Base-by-base conservation (phyloP, 2,797 vertebrate genomes). In the Scolopax rusticola region DNA sequence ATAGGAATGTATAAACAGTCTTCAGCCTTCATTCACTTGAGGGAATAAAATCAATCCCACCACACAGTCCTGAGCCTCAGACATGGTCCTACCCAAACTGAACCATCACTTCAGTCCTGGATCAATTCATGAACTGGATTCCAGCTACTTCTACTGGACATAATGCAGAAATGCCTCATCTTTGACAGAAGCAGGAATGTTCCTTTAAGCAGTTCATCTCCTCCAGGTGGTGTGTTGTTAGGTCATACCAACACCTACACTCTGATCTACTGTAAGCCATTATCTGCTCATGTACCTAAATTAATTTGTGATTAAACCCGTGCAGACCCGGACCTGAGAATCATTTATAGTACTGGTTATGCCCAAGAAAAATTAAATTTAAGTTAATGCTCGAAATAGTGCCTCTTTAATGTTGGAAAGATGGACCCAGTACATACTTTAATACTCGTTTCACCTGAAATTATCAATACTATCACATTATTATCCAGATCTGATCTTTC, bases 51-150 rank as follows among this genome's bases (percentile, higher is more conserved):
- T 53, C 28, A 30, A 53, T 53, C 51, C 51, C 28, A 67, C 12
- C 24, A 51, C 41, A 70, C 7, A 19, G 65, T 82, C 23, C 43
- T 41, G 51, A 17, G 15, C 74, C 33, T 60, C 38, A 12, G 56
- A 41, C 23, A 43, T 1, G 1, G 30, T 56, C 61, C 71, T 59
- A 30, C 53, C 64, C 36, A 70, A 68, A 50, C 15, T 1, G 1
- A 74, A 47, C 28, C 32, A 30, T 33, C 24, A 5, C 28, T 84
- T 48, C 32, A 48, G 15, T 3, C 59, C 70, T 50, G 23, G 14
- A 20, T 24, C 4, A 1, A 2, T 33, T 32, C 20, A 51, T 1
- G 1, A 59, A 23, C 27, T 24, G 41, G 50, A 33, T 14, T 40
- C 36, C 41, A 77, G 60, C 50, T 65, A 5, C 16, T 17, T 32